Evolutionary conservation across 2,888 invertebrate genomes (phyloP).

Genomic region (Dynastes hyllus): DNA sequence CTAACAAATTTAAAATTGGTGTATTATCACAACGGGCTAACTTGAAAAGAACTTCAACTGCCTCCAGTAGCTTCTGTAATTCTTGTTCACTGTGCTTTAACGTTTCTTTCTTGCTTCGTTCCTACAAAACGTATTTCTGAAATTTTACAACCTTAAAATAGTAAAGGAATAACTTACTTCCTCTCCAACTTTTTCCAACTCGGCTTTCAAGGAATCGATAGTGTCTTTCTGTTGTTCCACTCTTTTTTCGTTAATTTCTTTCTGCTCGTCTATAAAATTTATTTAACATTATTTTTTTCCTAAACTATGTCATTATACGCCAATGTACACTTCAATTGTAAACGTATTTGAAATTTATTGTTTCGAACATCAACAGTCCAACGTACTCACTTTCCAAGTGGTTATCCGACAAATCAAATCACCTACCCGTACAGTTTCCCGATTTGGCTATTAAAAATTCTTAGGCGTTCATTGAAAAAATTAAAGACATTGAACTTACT

Average conservation of each 20-base stretch:
- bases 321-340: too few relatives aligned
- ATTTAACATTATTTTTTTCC: too few relatives aligned
- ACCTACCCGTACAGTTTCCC: too few relatives aligned
- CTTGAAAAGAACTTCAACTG: conserved; percentile 74
- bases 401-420: too few relatives aligned
- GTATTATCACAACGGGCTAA: conserved; percentile 82
- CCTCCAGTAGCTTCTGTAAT: conserved; percentile 68
- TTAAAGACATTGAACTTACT: too few relatives aligned
- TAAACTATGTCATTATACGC: too few relatives aligned
- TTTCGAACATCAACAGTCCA: too few relatives aligned
- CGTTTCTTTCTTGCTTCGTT: conserved; percentile 21
- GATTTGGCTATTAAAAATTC: too few relatives aligned
- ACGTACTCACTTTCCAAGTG: too few relatives aligned
- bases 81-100: conserved; percentile 63
- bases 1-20: conserved; percentile 81
- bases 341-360: too few relatives aligned
- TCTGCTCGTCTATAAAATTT: conserved; percentile 74
- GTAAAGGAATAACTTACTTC: conserved; percentile 63
- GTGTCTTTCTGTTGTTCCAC: conserved; percentile 77
- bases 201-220: conserved; percentile 73
- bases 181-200: conserved; percentile 72
- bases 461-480: too few relatives aligned
- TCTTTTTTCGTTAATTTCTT: conserved; percentile 74
- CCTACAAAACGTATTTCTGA: conserved; percentile 35
- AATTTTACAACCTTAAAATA: background rate